Percentiles rank a stretch among this genome's conserved stretches.
phyloP scores from a whole-genome alignment of 2,888 invertebrate species.

The Drosophila pseudotalamancana region DNA sequence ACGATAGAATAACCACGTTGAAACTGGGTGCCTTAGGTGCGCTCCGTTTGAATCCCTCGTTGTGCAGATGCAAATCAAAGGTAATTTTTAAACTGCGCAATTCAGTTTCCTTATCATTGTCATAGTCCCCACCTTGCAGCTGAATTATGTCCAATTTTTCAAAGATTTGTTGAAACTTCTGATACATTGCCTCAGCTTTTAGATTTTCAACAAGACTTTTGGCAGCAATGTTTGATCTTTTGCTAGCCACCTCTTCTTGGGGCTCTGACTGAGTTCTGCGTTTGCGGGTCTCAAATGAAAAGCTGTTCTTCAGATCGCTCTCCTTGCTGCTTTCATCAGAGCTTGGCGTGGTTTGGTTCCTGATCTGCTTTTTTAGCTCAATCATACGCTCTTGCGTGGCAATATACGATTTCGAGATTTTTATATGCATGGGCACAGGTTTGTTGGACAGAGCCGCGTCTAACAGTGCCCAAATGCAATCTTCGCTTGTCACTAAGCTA shows the following conservation, averaged over 20 bases:
- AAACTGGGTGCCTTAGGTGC: slow-evolving; percentile 75
- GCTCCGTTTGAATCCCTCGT: slow-evolving; percentile 76
- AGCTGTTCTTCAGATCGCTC: slow-evolving; percentile 2
- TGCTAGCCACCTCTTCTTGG: slow-evolving; percentile 3
- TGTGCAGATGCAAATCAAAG: slow-evolving; percentile 81
- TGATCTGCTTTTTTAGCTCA: slow-evolving; percentile 58
- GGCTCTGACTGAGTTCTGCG: slow-evolving; percentile 41
- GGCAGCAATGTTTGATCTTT: slow-evolving; percentile 15
- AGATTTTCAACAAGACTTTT: slow-evolving; percentile 76
- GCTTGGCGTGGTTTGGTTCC: slow-evolving; percentile 10
- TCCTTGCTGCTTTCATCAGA: not conserved
- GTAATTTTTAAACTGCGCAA: slow-evolving; percentile 56
- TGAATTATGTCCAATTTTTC: slow-evolving; percentile 76
- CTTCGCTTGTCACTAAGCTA: slow-evolving; percentile 40
- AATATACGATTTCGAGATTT: slow-evolving; percentile 52
- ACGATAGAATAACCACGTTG: slow-evolving; percentile 72
- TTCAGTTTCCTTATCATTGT: not conserved
- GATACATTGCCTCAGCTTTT: slow-evolving; percentile 66
- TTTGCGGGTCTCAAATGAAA: slow-evolving; percentile 58
- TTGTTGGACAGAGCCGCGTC: slow-evolving; percentile 60
- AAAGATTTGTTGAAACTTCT: slow-evolving; percentile 71
- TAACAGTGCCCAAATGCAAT: slow-evolving; percentile 81
- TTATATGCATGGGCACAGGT: slow-evolving; percentile 62
- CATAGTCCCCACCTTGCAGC: slow-evolving; percentile 31
- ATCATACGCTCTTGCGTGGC: slow-evolving; percentile 57